Conservation (phyloP, 2,797 vertebrate genomes). For the Carapus acus region DNA sequence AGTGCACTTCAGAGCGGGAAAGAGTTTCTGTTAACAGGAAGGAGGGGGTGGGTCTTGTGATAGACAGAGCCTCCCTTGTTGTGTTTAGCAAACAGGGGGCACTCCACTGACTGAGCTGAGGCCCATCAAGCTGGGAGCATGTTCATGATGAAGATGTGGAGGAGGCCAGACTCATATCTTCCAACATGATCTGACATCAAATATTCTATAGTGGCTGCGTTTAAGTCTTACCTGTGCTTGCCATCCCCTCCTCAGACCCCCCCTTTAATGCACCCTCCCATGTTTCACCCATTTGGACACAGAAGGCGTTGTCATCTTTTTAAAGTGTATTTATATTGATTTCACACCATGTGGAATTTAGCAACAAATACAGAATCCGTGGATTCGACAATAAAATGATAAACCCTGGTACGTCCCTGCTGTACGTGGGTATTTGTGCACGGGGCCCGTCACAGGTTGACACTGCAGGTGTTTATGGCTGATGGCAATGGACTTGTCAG, state of each 20-base stretch:
- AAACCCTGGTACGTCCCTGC: constrained; percentile 57
- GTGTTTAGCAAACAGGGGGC: no score
- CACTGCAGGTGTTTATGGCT: constrained; percentile 27
- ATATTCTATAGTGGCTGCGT: constrained; percentile 22
- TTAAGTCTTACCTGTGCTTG: constrained; percentile 14
- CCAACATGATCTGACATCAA: no score
- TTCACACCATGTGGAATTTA: constrained; percentile 73
- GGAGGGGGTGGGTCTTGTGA: no score
- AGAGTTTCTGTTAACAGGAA: no score
- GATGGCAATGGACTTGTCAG: no score
- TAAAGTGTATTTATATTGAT: constrained; percentile 74
- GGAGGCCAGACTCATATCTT: no score
- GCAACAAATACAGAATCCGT: constrained; percentile 66
- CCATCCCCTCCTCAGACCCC: constrained; percentile 16
- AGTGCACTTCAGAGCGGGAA: constrained; percentile 32
- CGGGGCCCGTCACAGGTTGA: no score
- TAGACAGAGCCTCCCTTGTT: no score
- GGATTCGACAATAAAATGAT: constrained; percentile 72
- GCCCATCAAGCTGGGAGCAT: no score
- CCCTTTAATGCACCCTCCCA: constrained; percentile 36
- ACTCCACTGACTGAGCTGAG: no score
- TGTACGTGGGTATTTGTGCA: constrained; percentile 38
- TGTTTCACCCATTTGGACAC: constrained; percentile 28
- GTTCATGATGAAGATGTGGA: no score
- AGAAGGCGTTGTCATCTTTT: constrained; percentile 61